Evolutionary conservation across 1,140 invertebrate genomes (phyloP).

Genomic region (Lerema accius): DNA sequence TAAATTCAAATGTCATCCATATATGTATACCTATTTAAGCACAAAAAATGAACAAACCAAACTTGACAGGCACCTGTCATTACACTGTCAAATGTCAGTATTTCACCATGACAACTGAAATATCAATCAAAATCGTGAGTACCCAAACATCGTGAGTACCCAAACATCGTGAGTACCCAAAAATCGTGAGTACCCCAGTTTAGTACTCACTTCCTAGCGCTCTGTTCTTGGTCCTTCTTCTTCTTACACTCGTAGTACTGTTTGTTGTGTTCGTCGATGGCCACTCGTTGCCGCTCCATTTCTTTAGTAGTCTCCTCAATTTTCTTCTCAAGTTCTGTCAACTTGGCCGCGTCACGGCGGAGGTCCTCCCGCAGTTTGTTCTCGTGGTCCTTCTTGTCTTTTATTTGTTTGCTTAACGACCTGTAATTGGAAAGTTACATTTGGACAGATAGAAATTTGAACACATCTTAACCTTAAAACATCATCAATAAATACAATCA

Average conservation of each 20-base stretch:
- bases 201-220: conserved; percentile 92
- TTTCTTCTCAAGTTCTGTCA: conserved; percentile 91
- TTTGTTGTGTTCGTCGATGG: conserved; percentile 98
- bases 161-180: no score
- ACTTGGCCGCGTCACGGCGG: conserved; percentile 92
- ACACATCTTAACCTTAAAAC: no score
- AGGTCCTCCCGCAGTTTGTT: conserved; percentile 94
- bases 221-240: conserved; percentile 96
- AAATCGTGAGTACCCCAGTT: background rate
- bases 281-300: conserved; percentile 93
- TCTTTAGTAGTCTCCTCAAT: conserved; percentile 94
- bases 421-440: conserved; percentile 68
- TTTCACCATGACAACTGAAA: no score
- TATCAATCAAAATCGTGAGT: conserved; percentile 33
- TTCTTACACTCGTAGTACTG: conserved; percentile 98
- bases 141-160: no score
- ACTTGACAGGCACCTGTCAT: no score
- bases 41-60: no score
- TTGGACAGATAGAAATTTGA: no score
- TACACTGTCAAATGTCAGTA: no score
- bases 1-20: no score
- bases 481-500: no score
- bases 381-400: conserved; percentile 94
- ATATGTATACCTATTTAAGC: no score
- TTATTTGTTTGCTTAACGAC: conserved; percentile 93